Base-by-base conservation (phyloP, 2,888 invertebrate species). In the Parthenolecanium corni region DNA sequence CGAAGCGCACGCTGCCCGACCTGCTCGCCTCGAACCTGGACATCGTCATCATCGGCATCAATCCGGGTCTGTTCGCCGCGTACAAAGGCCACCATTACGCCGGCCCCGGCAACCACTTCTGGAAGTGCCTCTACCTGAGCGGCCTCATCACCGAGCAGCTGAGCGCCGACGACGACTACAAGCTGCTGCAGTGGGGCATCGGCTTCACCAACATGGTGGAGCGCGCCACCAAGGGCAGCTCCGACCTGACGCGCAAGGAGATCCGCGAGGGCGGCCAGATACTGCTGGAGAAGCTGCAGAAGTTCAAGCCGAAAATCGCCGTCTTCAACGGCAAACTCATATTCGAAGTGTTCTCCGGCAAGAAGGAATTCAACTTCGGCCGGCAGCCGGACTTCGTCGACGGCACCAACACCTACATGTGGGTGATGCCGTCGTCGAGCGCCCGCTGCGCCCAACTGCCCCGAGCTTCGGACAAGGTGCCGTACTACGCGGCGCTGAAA, bases 251-350 rank as follows among this genome's bases (percentile, higher is more conserved):
- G 64, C 81, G 91, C 69, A 88, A 90, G 74, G 92, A 92, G 80
- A 92, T 92, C 72, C 91, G 91, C 76, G 91, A 92, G 79, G 91
- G 90, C 74, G 90, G 89, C 68, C 86, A 87, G 70, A 82, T 90
- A 70, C 77, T 96, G 68, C 78, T 88, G 69, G 91, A 91, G 72
- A 96, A 96, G 77, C 78, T 96, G 70, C 83, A 85, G 75, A 85
- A 87, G 73, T 95, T 85, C 79, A 85, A 86, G 71, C 96, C 96
- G 68, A 96, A 95, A 80, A 91, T 95, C 70, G 94, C 93, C 61
- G 94, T 93, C 52, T 95, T 95, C 76, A 96, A 96, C 79, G 96
- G 96, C n/a, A 96, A 96, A 79, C 82, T 95, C 70, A 96, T 96
- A 71, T 96, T 94, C 77, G 95, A 96, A 77, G 90, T 95, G 52